A percentile compares a stretch with the other conserved stretches of the same genome.
Conservation (phyloP, 1,140 invertebrate genomes). For the Macrobrachium nipponense region DNA sequence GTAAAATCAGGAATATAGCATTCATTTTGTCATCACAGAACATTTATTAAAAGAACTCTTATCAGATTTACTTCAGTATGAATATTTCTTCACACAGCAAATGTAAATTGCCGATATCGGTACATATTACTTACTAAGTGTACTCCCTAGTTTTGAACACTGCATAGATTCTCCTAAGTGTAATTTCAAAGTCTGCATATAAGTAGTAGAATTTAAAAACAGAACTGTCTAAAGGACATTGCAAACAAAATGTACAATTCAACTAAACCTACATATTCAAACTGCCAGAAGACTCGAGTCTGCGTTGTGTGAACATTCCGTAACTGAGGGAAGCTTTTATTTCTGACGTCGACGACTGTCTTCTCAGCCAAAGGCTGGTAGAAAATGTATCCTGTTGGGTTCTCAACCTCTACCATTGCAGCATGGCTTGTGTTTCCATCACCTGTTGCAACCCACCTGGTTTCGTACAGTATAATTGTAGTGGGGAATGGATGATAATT, state of each 20-base stretch:
- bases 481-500: background rate
- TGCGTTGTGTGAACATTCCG: conserved; percentile 38
- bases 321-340: conserved; percentile 27
- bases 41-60: no score
- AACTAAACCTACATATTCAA: conserved; percentile 36
- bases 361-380: conserved; percentile 73
- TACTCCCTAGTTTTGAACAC: no score
- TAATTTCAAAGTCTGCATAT: no score
- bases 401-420: conserved; percentile 73
- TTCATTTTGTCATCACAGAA: background rate
- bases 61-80: no score
- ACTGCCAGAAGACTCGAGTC: conserved; percentile 46
- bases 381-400: conserved; percentile 74
- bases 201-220: no score
- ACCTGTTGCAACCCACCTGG: conserved; percentile 65
- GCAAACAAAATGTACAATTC: background rate
- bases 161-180: no score
- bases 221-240: background rate
- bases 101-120: no score
- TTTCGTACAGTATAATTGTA: conserved; percentile 71
- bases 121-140: no score
- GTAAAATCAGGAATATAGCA: no score
- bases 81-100: no score
- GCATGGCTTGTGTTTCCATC: conserved; percentile 69
- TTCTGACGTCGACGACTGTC: conserved; percentile 30